A percentile compares a stretch with the other conserved stretches of the same genome.
Evolutionary conservation across 2,888 invertebrate species (phyloP).

Genomic region (Chrysolina oricalcia): DNA sequence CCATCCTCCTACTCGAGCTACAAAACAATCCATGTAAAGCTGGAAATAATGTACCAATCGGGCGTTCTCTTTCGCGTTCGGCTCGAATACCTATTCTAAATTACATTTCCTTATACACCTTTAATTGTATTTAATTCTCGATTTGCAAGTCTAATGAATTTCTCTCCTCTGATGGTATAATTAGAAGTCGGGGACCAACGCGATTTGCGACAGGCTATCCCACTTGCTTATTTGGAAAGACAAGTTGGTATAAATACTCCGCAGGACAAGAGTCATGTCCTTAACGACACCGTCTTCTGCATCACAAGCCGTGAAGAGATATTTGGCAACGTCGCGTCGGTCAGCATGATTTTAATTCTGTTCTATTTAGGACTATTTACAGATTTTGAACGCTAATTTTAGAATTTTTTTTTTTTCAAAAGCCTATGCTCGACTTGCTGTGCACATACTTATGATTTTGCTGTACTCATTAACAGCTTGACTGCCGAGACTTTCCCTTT

Average conservation of each 20-base stretch:
- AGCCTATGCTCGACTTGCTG: too few species aligned
- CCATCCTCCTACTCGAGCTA: slow-evolving; percentile 9
- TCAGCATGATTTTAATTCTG: neutral
- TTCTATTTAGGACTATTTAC: neutral
- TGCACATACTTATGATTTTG: too few species aligned
- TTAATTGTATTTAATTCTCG: slow-evolving; percentile 56
- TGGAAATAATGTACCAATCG: slow-evolving; percentile 23
- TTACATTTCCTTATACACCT: slow-evolving; percentile 56
- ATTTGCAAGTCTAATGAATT: slow-evolving; percentile 61
- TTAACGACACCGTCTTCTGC: slow-evolving; percentile 27
- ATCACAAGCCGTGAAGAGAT: neutral
- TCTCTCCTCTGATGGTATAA: slow-evolving; percentile 59
- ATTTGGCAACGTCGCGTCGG: neutral
- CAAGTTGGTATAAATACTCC: slow-evolving; percentile 61
- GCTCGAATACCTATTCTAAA: slow-evolving; percentile 43
- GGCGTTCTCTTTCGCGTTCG: slow-evolving; percentile 7
- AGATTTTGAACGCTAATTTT: too few species aligned
- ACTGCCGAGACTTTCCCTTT: too few species aligned
- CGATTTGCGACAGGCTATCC: slow-evolving; percentile 57
- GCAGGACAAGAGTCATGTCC: slow-evolving; percentile 57
- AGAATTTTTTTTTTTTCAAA: too few species aligned
- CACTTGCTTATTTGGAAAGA: slow-evolving; percentile 63
- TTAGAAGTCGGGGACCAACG: slow-evolving; percentile 58
- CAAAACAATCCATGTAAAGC: slow-evolving; percentile 15
- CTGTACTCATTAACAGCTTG: too few species aligned